Evolutionary conservation across 2,113 vertebrate genomes (phyloP).

Genomic region (Glaucidium brasilianum): DNA sequence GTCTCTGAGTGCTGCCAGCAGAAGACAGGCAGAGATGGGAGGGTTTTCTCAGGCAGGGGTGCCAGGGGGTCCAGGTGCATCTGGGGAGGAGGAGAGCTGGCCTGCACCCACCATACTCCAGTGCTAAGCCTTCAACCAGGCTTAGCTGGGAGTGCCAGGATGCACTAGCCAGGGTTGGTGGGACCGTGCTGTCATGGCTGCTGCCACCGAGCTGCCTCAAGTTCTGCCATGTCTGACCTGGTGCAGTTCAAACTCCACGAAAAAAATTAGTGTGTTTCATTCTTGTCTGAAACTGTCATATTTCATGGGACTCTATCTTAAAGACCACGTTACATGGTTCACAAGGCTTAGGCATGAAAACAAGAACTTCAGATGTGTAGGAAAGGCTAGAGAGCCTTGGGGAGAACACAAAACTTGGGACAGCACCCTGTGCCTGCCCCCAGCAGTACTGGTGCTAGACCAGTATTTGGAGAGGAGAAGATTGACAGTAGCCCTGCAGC

Average conservation of each 20-base stretch:
- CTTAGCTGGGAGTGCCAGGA: background rate
- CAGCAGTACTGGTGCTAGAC: background rate
- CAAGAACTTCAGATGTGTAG: background rate
- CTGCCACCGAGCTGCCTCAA: accelerated
- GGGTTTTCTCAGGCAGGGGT: background rate
- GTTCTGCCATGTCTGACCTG: background rate
- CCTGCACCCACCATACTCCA: background rate
- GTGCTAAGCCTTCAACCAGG: background rate
- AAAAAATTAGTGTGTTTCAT: background rate
- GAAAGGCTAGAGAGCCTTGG: background rate
- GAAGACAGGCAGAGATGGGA: background rate
- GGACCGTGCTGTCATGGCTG: background rate
- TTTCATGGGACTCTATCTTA: background rate
- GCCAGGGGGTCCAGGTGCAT: background rate
- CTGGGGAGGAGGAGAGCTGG: background rate
- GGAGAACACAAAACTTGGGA: background rate
- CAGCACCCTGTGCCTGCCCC: background rate
- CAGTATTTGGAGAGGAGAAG: background rate
- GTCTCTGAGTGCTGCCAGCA: background rate
- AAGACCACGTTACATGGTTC: background rate
- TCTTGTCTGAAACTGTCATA: background rate
- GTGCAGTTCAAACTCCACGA: background rate
- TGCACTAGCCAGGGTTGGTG: background rate
- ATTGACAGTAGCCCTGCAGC: background rate
- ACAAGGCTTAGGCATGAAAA: background rate